phyloP scores from a whole-genome alignment of 2,113 vertebrate genomes.

The Psilopogon haemacephalus region DNA sequence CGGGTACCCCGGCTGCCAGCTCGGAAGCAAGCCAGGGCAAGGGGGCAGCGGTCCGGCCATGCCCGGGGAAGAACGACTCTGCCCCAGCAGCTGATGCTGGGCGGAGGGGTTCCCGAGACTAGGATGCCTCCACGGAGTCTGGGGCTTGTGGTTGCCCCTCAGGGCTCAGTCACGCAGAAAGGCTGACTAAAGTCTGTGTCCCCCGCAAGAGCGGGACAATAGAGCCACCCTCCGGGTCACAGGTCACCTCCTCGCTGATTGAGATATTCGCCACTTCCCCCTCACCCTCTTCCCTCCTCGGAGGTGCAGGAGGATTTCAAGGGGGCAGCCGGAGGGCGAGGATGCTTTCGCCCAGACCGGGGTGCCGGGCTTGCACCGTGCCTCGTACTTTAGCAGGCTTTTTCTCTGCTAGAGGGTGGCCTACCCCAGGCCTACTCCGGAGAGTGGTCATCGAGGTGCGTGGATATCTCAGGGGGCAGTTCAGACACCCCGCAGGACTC shows the following conservation, averaged over 20 bases:
- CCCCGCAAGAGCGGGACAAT: slow-evolving; percentile 78
- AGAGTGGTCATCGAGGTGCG: background rate
- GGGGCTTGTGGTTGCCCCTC: slow-evolving; percentile 69
- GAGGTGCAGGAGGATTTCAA: background rate
- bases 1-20: background rate
- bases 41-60: background rate
- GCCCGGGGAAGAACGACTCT: background rate
- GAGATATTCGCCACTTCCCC: slow-evolving; percentile 79
- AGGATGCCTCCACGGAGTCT: slow-evolving; percentile 34
- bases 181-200: slow-evolving; percentile 77
- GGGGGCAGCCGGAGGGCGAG: background rate
- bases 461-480: background rate
- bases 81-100: background rate
- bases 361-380: background rate
- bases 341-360: background rate
- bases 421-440: background rate
- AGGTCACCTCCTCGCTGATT: slow-evolving; percentile 81
- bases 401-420: background rate
- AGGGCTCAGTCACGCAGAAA: slow-evolving; percentile 79
- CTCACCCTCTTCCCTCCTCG: background rate
- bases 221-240: slow-evolving; percentile 79
- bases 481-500: background rate
- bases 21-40: background rate
- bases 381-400: background rate
- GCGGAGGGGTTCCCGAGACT: background rate